These are phyloP conservation scores for Nasonia oneida DNA, from an alignment of 2,888 invertebrate genomes.

Conservation along the genomic window DNA sequence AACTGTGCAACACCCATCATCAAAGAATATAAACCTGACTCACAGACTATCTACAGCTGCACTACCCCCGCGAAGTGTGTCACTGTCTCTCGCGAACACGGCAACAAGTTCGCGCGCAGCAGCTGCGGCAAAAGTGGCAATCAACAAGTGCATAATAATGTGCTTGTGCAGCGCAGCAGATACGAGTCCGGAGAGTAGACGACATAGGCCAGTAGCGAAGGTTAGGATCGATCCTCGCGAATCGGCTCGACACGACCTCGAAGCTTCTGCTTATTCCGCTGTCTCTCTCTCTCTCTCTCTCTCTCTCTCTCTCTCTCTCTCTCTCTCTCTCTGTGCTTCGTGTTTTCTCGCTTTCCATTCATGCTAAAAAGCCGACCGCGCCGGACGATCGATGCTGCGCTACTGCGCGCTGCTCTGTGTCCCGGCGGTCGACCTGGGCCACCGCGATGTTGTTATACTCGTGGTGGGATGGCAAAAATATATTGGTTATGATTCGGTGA, in stretches of 20 bases:
- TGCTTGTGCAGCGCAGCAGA: background rate
- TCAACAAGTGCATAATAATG: slow-evolving; percentile 54
- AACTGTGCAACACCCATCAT: background rate
- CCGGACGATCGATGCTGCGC: slow-evolving; percentile 22
- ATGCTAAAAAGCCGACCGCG: background rate
- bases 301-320: no score
- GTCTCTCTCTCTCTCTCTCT: background rate
- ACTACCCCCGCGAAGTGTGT: background rate
- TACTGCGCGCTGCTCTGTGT: background rate
- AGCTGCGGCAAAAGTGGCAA: slow-evolving; percentile 11
- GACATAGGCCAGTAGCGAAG: slow-evolving; percentile 25
- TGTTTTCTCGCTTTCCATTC: slow-evolving; percentile 14
- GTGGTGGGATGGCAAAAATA: no score
- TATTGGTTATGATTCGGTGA: background rate
- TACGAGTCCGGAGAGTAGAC: background rate
- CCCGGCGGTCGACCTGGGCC: background rate
- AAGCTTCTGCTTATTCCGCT: background rate
- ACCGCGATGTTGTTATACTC: background rate
- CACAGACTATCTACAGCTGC: background rate
- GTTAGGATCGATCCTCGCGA: slow-evolving; percentile 50
- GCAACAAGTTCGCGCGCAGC: slow-evolving; percentile 39
- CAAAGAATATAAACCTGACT: background rate
- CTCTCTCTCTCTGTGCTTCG: background rate
- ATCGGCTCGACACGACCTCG: background rate
- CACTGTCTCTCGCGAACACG: background rate